phyloP scores from a whole-genome alignment of 2,797 vertebrate species.

The Garrulus glandarius region DNA sequence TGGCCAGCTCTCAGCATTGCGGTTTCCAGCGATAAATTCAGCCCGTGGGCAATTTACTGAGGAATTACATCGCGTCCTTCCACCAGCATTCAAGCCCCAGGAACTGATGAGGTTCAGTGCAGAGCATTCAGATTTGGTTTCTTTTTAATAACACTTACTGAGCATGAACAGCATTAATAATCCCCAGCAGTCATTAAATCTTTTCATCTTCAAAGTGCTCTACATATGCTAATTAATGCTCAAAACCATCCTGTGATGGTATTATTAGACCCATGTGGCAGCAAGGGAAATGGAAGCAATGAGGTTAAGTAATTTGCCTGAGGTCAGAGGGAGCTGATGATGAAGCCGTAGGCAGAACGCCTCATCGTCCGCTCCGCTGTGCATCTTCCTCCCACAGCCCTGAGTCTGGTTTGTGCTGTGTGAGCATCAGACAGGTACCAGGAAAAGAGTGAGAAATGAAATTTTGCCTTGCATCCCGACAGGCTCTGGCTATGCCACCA shows the following conservation, averaged over 20 bases:
- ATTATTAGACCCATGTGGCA: conserved; percentile 56
- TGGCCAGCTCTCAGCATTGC: neutral
- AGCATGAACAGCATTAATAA: conserved; percentile 29
- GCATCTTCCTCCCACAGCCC: neutral
- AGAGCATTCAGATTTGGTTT: conserved; percentile 43
- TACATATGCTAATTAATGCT: conserved; percentile 63
- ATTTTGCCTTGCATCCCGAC: neutral
- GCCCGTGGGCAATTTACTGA: conserved; percentile 41
- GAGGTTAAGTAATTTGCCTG: conserved; percentile 43
- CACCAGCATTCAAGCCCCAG: conserved; percentile 22
- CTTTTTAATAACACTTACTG: conserved; percentile 56
- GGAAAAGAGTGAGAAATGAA: neutral
- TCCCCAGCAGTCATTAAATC: conserved; percentile 45
- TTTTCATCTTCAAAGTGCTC: conserved; percentile 63
- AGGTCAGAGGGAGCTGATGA: conserved; percentile 28
- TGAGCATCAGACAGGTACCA: neutral
- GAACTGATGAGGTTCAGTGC: conserved; percentile 44
- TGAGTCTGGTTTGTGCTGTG: neutral
- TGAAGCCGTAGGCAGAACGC: neutral
- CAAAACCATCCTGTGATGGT: conserved; percentile 6
- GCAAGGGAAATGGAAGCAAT: conserved; percentile 36
- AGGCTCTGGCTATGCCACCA: neutral
- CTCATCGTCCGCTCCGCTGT: neutral
- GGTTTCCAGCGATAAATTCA: conserved; percentile 61
- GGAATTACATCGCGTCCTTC: conserved; percentile 18